Percentiles rank a stretch among this genome's conserved stretches.
Evolutionary conservation across 30 jellyfish, hydroid and myxozoan genomes (phyloP).

Genomic region (Pseudorhiza aurosa): DNA sequence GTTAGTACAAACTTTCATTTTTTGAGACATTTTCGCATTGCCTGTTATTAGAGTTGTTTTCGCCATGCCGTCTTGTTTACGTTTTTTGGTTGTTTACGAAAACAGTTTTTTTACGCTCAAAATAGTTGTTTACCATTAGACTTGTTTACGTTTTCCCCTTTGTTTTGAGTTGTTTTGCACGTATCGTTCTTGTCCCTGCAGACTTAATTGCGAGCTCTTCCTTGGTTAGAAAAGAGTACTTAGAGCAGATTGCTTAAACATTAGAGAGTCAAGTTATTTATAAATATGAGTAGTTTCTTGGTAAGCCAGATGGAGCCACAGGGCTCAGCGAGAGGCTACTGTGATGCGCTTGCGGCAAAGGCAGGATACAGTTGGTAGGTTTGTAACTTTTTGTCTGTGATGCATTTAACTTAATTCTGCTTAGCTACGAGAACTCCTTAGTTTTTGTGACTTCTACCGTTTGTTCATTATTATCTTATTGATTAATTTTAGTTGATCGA

Average conservation of each 20-base stretch:
- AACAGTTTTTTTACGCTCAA: too few species aligned
- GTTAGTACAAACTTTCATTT: too few species aligned
- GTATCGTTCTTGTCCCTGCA: slow-evolving; percentile 8
- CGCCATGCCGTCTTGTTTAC: too few species aligned
- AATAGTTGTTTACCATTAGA: not conserved
- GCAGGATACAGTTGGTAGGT: slow-evolving; percentile 34
- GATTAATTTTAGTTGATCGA: slow-evolving; percentile 17
- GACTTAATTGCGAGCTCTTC: slow-evolving; percentile 9
- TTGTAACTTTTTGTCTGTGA: slow-evolving; percentile 1
- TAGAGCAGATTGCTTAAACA: not conserved
- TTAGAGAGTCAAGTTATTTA: slow-evolving; percentile 5
- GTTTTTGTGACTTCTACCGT: slow-evolving; percentile 20
- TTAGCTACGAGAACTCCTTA: slow-evolving; percentile 2
- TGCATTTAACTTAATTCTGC: slow-evolving; percentile 9
- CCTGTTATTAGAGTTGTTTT: too few species aligned
- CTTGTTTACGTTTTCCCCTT: not conserved
- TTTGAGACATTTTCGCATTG: too few species aligned
- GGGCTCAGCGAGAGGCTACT: slow-evolving; percentile 18
- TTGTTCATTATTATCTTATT: slow-evolving; percentile 14
- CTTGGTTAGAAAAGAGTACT: not conserved
- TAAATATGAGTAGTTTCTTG: slow-evolving; percentile 20
- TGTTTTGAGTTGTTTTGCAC: not conserved
- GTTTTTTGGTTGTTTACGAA: too few species aligned
- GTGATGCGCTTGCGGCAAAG: slow-evolving; percentile 47
- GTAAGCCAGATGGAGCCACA: slow-evolving; percentile 28